Conservation (phyloP, 2,797 vertebrate genomes). For the Otolemur crassicaudatus region DNA sequence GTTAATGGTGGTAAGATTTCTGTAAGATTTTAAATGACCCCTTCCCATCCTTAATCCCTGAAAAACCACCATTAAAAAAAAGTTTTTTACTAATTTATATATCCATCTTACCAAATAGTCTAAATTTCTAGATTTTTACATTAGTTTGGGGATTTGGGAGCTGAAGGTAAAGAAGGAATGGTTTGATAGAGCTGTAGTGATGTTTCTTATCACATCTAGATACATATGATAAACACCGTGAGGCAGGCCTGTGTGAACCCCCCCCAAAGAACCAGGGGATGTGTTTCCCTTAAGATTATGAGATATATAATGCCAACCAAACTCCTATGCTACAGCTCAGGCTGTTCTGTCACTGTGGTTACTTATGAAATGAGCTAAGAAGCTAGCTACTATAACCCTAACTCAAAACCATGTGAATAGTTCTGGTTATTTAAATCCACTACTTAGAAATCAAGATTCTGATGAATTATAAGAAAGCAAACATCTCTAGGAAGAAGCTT, state of each 20-base stretch:
- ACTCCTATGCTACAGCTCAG: not conserved
- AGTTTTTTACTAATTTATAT: conserved; percentile 11
- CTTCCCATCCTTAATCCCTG: not conserved
- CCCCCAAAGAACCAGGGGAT: not conserved
- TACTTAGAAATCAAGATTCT: conserved; percentile 15
- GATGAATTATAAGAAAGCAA: not conserved
- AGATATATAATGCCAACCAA: not conserved
- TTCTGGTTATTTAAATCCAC: conserved; percentile 1
- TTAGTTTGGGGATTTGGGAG: conserved; percentile 4
- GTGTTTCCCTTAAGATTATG: not conserved
- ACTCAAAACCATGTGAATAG: not conserved
- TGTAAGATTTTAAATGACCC: not conserved
- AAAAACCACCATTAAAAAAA: conserved; percentile 46
- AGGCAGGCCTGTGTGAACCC: not conserved
- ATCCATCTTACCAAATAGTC: not conserved
- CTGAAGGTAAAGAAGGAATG: not conserved
- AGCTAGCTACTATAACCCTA: not conserved
- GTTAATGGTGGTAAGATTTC: not conserved
- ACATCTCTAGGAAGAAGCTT: not conserved
- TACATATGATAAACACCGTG: not conserved
- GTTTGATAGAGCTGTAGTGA: not conserved
- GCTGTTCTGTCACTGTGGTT: not conserved
- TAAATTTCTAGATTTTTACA: conserved; percentile 33
- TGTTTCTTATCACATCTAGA: conserved; percentile 13
- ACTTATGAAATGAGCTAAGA: not conserved